These are phyloP conservation scores for Dasyurus viverrinus DNA, from an alignment of 2,113 vertebrate species.

Conservation along the genomic window DNA sequence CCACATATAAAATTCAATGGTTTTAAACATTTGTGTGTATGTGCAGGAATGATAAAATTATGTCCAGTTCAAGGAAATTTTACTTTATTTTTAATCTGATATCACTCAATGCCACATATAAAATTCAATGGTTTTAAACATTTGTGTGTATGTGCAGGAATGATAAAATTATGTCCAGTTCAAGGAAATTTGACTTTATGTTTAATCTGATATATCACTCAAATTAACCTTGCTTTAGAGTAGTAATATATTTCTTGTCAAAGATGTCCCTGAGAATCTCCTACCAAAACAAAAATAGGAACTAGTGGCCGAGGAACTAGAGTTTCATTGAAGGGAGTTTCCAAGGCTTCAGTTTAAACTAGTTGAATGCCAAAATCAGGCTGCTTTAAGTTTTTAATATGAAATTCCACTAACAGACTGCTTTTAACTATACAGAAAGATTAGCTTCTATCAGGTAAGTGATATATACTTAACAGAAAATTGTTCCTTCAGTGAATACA, in stretches of 20 bases:
- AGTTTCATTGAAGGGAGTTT: not conserved
- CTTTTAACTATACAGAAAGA: not conserved
- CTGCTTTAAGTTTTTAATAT: not conserved
- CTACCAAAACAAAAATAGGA: slow-evolving; percentile 38
- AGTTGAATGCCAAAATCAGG: slow-evolving; percentile 23
- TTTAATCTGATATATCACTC: slow-evolving; percentile 50
- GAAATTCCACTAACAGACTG: not conserved
- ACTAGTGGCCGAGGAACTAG: slow-evolving; percentile 38
- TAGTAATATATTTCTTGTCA: slow-evolving; percentile 46
- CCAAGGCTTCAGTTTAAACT: slow-evolving; percentile 26
- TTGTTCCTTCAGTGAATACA: slow-evolving; percentile 37
- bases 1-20: slow-evolving; percentile 15
- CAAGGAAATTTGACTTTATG: slow-evolving; percentile 18
- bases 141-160: slow-evolving; percentile 25
- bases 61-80: not conserved
- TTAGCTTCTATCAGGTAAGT: slow-evolving; percentile 17
- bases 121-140: too few species aligned
- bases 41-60: slow-evolving; percentile 16
- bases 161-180: slow-evolving; percentile 1
- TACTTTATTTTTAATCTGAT: slow-evolving; percentile 53
- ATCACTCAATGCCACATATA: too few species aligned
- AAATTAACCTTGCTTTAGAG: slow-evolving; percentile 64
- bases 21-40: slow-evolving; percentile 38
- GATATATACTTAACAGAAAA: slow-evolving; percentile 47
- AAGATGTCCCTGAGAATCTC: slow-evolving; percentile 57